Conservation (phyloP, 2,888 invertebrate species). For the Platerodrilus igneus region DNA sequence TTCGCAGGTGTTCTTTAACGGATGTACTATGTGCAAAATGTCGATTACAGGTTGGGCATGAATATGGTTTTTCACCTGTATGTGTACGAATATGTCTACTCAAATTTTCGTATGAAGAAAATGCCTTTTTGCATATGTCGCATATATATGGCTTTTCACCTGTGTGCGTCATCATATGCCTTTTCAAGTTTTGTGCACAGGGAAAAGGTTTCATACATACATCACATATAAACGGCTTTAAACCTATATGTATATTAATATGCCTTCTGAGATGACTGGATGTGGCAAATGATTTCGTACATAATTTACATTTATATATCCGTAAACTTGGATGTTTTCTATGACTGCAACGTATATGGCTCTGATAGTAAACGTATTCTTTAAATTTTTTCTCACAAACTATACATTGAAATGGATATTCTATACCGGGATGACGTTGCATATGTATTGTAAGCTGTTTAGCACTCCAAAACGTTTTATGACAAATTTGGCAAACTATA, state of each 20-base stretch:
- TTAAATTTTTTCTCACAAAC: conserved; percentile 38
- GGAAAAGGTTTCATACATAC: conserved; percentile 39
- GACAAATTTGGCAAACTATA: conserved; percentile 36
- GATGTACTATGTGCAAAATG: conserved; percentile 42
- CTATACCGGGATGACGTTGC: conserved; percentile 33
- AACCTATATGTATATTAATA: conserved; percentile 40
- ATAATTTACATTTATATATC: conserved; percentile 37
- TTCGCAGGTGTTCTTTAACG: conserved; percentile 39
- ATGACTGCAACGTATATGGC: conserved; percentile 33
- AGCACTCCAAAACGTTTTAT: conserved; percentile 35
- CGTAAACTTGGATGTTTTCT: conserved; percentile 31
- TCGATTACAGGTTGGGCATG: conserved; percentile 38
- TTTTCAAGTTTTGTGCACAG: conserved; percentile 37
- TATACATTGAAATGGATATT: conserved; percentile 36
- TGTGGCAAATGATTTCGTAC: conserved; percentile 37
- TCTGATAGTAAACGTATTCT: conserved; percentile 33
- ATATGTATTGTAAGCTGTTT: conserved; percentile 37
- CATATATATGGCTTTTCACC: conserved; percentile 41
- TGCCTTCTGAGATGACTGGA: conserved; percentile 40
- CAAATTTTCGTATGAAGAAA: conserved; percentile 38
- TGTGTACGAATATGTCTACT: conserved; percentile 40
- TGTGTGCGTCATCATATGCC: conserved; percentile 41
- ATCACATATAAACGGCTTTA: conserved; percentile 38
- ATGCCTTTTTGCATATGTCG: conserved; percentile 35
- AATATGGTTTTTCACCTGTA: conserved; percentile 41